Conservation (phyloP, 1,140 invertebrate species). For the Saccostrea echinata region DNA sequence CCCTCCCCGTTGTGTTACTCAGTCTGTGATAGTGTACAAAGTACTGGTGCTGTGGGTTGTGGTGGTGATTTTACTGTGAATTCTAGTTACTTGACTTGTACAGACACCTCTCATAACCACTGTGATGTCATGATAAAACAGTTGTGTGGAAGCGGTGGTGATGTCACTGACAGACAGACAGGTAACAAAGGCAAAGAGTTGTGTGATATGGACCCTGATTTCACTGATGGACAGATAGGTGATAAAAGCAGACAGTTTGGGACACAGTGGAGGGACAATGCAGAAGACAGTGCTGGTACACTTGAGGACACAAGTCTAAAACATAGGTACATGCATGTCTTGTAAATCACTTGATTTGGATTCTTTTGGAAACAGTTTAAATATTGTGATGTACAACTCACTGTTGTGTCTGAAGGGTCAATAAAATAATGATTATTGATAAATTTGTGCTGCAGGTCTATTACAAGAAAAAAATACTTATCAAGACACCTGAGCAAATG, state of each 20-base stretch:
- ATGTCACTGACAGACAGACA: not conserved
- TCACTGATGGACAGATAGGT: not conserved
- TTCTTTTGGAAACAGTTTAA: too few relatives aligned
- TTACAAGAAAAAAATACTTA: too few relatives aligned
- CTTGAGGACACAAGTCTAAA: not conserved
- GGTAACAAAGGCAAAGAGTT: too few relatives aligned
- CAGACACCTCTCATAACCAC: constrained; percentile 24
- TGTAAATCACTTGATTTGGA: not conserved
- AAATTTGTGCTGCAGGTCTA: too few relatives aligned
- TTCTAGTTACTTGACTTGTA: constrained; percentile 11
- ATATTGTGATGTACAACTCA: too few relatives aligned
- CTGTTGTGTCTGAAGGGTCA: too few relatives aligned
- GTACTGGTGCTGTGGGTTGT: not conserved
- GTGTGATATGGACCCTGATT: not conserved
- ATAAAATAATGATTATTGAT: too few relatives aligned
- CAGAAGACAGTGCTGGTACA: not conserved
- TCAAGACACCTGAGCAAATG: too few relatives aligned
- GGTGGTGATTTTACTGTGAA: constrained; percentile 14
- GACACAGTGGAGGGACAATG: not conserved
- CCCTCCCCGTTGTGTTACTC: not conserved
- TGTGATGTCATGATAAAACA: constrained; percentile 23
- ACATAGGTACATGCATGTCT: not conserved
- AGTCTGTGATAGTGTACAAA: not conserved
- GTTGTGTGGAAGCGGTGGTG: not conserved
- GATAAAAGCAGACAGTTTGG: not conserved